Conservation (phyloP, 2,888 invertebrate genomes). For the Polydrusus pterygomalis region DNA sequence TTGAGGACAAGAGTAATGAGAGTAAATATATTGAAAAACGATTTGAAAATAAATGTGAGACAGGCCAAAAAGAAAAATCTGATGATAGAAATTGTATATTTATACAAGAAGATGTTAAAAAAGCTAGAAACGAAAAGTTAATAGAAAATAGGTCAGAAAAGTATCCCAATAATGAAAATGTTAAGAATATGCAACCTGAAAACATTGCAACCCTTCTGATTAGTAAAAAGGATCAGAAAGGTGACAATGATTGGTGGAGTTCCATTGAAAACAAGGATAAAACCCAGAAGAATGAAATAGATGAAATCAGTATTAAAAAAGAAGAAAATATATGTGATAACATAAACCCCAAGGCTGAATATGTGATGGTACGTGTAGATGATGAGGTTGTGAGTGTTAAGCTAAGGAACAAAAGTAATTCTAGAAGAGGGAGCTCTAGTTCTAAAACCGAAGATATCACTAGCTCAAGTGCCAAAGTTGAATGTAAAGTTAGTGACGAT, state of each 20-base stretch:
- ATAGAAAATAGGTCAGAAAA: background rate
- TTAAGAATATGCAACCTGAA: background rate
- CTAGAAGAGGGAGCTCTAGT: constrained; percentile 19
- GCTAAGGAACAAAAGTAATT: constrained; percentile 45
- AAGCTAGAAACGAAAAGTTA: background rate
- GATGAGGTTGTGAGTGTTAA: constrained; percentile 43
- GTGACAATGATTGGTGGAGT: constrained; percentile 54
- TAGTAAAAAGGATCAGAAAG: constrained; percentile 44
- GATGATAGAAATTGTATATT: background rate
- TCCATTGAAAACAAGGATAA: constrained; percentile 57
- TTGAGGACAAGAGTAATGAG: background rate
- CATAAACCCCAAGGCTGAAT: constrained; percentile 53
- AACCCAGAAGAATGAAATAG: constrained; percentile 64
- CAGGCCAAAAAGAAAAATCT: background rate
- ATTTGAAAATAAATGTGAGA: background rate
- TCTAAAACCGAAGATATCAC: constrained; percentile 16
- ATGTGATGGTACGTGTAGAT: constrained; percentile 36
- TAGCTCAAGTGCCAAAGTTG: constrained; percentile 1
- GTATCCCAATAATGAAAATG: background rate
- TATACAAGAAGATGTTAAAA: background rate
- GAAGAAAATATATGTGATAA: constrained; percentile 50
- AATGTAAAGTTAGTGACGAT: constrained; percentile 14
- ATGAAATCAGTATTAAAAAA: constrained; percentile 27
- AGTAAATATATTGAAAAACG: background rate
- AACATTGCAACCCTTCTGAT: constrained; percentile 27